Percentiles rank a stretch among this genome's conserved stretches.
These are phyloP conservation scores for Anhinga rufa DNA, from an alignment of 2,113 vertebrate species.

Conservation along the genomic window DNA sequence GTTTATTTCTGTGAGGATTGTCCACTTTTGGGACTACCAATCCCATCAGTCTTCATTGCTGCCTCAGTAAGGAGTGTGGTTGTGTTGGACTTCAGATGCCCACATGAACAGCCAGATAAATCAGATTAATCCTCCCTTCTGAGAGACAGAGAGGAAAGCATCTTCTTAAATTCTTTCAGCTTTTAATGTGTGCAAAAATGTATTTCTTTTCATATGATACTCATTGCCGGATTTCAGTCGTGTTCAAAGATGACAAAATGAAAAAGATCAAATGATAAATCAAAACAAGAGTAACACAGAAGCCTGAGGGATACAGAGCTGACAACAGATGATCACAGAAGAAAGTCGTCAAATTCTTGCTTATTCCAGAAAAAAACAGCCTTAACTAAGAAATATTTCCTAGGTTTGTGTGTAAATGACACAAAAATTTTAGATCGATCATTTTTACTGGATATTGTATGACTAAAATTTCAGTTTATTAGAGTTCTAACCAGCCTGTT, in stretches of 20 bases:
- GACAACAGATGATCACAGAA: slow-evolving; percentile 60
- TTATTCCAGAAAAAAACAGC: not conserved
- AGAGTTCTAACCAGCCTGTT: not conserved
- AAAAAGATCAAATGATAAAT: slow-evolving; percentile 61
- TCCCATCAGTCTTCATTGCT: not conserved
- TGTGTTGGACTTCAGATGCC: not conserved
- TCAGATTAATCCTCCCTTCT: not conserved
- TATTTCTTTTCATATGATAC: slow-evolving; percentile 33
- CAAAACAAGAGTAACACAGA: slow-evolving; percentile 54
- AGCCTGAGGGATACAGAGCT: slow-evolving; percentile 46
- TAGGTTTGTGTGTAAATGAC: not conserved
- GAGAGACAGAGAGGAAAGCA: not conserved
- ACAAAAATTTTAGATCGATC: not conserved
- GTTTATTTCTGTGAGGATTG: not conserved
- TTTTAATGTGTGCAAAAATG: not conserved
- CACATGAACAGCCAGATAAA: not conserved
- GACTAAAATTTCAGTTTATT: slow-evolving; percentile 3
- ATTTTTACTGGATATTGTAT: not conserved
- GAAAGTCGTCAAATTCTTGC: slow-evolving; percentile 40
- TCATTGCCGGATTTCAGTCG: slow-evolving; percentile 1
- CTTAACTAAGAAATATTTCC: slow-evolving; percentile 35
- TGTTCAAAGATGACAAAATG: slow-evolving; percentile 62
- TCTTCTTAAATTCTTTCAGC: not conserved
- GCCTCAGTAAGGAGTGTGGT: not conserved
- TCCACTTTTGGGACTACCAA: not conserved